phyloP scores from a whole-genome alignment of 2,113 vertebrate genomes.

The Dryoscopus gambensis region DNA sequence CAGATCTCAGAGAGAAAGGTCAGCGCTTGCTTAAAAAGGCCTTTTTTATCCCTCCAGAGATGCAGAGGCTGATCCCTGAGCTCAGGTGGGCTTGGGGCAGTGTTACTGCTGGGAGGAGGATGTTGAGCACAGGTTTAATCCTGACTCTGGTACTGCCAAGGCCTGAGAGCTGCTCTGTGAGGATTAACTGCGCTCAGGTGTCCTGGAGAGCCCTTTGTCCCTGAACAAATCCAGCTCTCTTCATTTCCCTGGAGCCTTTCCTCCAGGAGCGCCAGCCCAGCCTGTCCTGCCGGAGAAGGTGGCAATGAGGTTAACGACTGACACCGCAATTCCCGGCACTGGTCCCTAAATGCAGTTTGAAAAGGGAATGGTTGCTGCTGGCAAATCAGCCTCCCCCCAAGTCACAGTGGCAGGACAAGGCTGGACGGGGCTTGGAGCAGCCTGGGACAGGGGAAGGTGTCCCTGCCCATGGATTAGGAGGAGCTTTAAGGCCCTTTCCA shows the following conservation, averaged over 20 bases:
- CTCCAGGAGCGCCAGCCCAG: neutral
- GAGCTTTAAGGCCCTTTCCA: neutral
- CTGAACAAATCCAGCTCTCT: neutral
- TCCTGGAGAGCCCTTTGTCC: neutral
- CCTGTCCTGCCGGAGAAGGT: neutral
- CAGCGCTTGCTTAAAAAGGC: neutral
- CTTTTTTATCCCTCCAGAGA: neutral
- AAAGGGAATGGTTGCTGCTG: neutral
- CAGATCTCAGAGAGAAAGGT: neutral
- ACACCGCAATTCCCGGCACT: neutral
- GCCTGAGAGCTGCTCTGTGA: neutral
- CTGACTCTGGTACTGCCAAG: neutral
- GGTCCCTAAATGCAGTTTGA: neutral
- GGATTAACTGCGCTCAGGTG: rapidly evolving
- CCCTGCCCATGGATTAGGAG: neutral
- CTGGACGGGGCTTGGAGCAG: neutral
- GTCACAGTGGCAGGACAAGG: no score
- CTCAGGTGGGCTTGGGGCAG: neutral
- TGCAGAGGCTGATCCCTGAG: neutral
- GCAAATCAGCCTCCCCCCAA: neutral
- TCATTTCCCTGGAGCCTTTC: neutral
- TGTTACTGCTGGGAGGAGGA: neutral
- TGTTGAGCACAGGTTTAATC: neutral
- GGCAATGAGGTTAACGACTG: no score
- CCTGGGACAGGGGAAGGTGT: neutral